These are phyloP conservation scores for Crenuchus spilurus DNA, from an alignment of 2,797 vertebrate genomes.

Conservation along the genomic window DNA sequence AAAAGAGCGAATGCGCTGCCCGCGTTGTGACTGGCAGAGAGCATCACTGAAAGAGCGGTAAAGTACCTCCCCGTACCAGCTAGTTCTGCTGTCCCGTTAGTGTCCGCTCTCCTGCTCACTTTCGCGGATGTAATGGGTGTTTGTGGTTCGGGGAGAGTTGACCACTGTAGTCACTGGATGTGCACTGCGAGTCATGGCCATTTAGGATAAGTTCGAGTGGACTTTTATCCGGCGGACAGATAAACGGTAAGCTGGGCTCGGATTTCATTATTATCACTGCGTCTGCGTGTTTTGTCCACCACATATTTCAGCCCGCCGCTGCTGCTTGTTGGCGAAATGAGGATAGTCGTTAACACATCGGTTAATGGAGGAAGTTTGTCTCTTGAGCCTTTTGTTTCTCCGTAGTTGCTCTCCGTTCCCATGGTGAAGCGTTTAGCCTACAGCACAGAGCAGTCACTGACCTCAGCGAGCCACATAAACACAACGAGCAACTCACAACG, in stretches of 20 bases:
- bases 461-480: no score
- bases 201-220: background rate
- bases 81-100: background rate
- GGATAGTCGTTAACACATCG: background rate
- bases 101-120: background rate
- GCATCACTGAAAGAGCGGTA: slow-evolving; percentile 44
- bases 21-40: slow-evolving; percentile 1
- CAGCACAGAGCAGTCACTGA: background rate
- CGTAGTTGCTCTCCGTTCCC: slow-evolving; percentile 65
- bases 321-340: background rate
- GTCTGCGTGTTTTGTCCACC: slow-evolving; percentile 10
- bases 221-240: slow-evolving; percentile 25
- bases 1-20: slow-evolving; percentile 6
- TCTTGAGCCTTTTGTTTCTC: slow-evolving; percentile 48
- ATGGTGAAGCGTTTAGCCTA: slow-evolving; percentile 73
- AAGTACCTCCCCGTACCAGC: slow-evolving; percentile 37
- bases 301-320: background rate
- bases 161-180: background rate
- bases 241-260: slow-evolving; percentile 49
- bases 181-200: background rate
- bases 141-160: background rate
- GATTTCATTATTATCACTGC: background rate
- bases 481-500: no score
- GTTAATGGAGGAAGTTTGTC: background rate
- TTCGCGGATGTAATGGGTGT: background rate